Evolutionary conservation across 2,113 vertebrate genomes (phyloP), one percentile per base, ranked within the genome.

Genomic region (Perca fluviatilis): DNA sequence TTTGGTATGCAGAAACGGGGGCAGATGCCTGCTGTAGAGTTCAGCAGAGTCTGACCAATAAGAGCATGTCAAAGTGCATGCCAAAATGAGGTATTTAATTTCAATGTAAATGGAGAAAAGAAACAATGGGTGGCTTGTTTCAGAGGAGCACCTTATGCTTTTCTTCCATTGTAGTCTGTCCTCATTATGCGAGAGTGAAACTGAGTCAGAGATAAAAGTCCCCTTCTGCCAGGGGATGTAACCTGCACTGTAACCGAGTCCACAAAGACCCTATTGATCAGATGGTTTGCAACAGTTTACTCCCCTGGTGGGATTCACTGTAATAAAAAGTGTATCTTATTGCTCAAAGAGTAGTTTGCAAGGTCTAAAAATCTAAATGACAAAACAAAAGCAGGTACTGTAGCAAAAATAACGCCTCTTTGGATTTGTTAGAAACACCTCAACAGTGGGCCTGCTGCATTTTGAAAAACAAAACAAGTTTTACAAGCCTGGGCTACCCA

Each of bases 101-200:
- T 92, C 88, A 64, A 25, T 69, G 61, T 57, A 82, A 77, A 79
- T 69, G 56, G 49, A 62, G 63, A 30, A 53, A 14, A 57, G 40
- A 64, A 77, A 95, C 95, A 96, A 95, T 88, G 86, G 18, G 19
- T 10, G 70, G 33, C 69, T 95, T 95, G 93, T 95, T 90, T 77
- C 30, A 15, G 49, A 57, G 46, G 21, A 82, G 74, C 70, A 65
- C 80, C 86, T 82, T 64, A 40, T 84, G 84, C 75, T 65, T 27
- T 60, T 66, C 83, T 63, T 71, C 49, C 78, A 63, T 83, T 88
- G 79, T 85, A 68, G 77, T 71, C 70, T 43, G 70, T 53, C 30
- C 43, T 84, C 77, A 72, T 65, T 82, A 81, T 76, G 74, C 21
- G 25, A 80, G 66, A 86, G 77, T 54, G 94, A 92, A 94, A 94